Evolutionary conservation across 2,797 vertebrate species (phyloP).

Genomic region (Bradypodion ventrale): DNA sequence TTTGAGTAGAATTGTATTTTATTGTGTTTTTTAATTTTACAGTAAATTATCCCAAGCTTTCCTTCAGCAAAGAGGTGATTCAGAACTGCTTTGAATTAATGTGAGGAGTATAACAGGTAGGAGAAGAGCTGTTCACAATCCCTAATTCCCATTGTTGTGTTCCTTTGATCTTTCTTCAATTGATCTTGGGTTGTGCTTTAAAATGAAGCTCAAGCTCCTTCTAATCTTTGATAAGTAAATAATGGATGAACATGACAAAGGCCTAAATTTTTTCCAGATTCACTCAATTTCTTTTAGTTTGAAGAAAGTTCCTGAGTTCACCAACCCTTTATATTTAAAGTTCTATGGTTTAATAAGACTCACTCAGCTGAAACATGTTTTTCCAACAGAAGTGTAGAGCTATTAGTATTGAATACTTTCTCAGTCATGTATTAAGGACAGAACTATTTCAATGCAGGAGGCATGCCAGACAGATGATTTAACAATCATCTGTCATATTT

Average conservation of each 20-base stretch:
- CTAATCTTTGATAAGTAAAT: conserved; percentile 14
- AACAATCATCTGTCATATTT: too few relatives aligned
- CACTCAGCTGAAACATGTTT: conserved; percentile 42
- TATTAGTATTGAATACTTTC: conserved; percentile 41
- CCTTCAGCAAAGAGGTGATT: background rate
- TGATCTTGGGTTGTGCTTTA: background rate
- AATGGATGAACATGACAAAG: conserved; percentile 4
- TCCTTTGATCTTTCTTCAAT: background rate
- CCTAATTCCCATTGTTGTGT: background rate
- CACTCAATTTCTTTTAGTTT: conserved; percentile 2
- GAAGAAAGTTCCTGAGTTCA: conserved; percentile 26
- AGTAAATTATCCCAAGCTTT: background rate
- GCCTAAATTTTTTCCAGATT: conserved; percentile 17
- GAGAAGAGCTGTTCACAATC: background rate
- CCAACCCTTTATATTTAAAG: conserved; percentile 44
- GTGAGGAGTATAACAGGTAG: background rate
- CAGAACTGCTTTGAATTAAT: background rate
- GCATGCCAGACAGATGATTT: too few relatives aligned
- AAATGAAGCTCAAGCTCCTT: background rate
- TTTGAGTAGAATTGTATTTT: background rate
- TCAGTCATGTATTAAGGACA: conserved; percentile 41
- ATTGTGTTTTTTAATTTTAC: background rate
- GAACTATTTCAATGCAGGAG: conserved; percentile 39
- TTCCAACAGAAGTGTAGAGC: conserved; percentile 40
- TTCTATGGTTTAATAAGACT: conserved; percentile 38